A percentile compares a stretch with the other conserved stretches of the same genome.
These are phyloP conservation scores for Hydra vulgaris DNA, from an alignment of 30 jellyfish, hydroid and myxozoan species.

Conservation along the genomic window DNA sequence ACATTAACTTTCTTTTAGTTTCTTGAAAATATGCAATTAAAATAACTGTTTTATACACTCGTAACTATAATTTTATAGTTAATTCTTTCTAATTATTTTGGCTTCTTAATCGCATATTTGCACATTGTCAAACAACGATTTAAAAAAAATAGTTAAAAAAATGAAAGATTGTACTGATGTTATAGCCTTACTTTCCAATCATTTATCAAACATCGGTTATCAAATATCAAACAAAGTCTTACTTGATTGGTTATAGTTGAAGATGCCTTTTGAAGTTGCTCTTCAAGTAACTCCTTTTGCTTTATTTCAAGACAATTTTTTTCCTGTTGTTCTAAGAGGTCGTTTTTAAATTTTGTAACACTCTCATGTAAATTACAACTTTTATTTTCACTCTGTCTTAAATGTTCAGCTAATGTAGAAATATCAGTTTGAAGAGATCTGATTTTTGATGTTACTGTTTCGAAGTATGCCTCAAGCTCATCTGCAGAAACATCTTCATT, in stretches of 20 bases:
- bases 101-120: too few species aligned
- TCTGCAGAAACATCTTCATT: slow-evolving; percentile 13
- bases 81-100: too few species aligned
- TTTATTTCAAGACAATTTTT: slow-evolving; percentile 34
- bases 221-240: too few species aligned
- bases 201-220: too few species aligned
- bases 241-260: slow-evolving; percentile 47
- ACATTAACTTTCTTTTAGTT: too few species aligned
- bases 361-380: slow-evolving; percentile 11
- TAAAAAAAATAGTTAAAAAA: too few species aligned
- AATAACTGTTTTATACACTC: too few species aligned
- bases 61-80: too few species aligned
- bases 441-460: slow-evolving; percentile 21
- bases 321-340: slow-evolving; percentile 29
- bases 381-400: slow-evolving; percentile 22
- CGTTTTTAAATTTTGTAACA: slow-evolving; percentile 15
- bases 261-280: slow-evolving; percentile 52
- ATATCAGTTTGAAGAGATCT: slow-evolving; percentile 24
- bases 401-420: slow-evolving; percentile 20
- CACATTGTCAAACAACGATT: too few species aligned
- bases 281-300: slow-evolving; percentile 49
- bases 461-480: slow-evolving; percentile 30
- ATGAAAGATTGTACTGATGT: too few species aligned
- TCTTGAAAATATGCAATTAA: too few species aligned
- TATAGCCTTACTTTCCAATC: too few species aligned